Conservation (phyloP, 2,113 vertebrate genomes). For the Nothobranchius kuhntae region DNA sequence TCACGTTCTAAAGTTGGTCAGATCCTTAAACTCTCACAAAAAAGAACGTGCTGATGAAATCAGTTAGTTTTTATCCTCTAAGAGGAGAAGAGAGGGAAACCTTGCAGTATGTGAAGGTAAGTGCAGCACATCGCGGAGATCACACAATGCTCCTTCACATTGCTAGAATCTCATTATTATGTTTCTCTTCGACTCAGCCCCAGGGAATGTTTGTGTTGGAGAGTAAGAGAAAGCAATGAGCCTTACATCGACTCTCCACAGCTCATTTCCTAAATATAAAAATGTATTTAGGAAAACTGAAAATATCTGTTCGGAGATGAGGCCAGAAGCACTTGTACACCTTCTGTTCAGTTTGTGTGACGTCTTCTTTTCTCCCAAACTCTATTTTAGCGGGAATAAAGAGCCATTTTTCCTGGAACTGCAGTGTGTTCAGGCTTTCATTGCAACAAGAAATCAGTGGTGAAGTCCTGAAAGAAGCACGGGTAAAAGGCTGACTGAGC, state of each 20-base stretch:
- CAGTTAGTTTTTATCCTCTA: neutral
- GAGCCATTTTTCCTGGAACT: neutral
- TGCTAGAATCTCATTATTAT: conserved; percentile 45
- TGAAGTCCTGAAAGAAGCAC: conserved; percentile 2
- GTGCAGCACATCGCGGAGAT: conserved; percentile 12
- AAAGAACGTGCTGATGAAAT: neutral
- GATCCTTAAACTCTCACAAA: neutral
- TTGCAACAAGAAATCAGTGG: conserved; percentile 13
- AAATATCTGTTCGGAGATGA: conserved; percentile 22
- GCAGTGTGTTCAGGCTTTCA: conserved; percentile 3
- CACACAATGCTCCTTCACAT: conserved; percentile 38
- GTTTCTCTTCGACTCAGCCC: conserved; percentile 36
- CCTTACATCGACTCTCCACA: conserved; percentile 40
- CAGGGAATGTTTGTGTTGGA: conserved; percentile 33
- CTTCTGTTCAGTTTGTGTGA: neutral
- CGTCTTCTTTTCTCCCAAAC: neutral
- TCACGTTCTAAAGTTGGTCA: neutral
- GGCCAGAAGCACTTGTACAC: conserved; percentile 8
- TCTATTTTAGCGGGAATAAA: neutral
- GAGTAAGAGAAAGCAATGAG: conserved; percentile 45
- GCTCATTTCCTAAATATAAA: conserved; percentile 58
- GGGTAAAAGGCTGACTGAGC: conserved; percentile 19
- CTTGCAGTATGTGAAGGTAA: conserved; percentile 8
- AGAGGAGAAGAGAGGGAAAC: neutral
- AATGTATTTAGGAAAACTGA: conserved; percentile 40